A percentile compares a stretch with the other conserved stretches of the same genome.
These are phyloP conservation scores for Zaprionus obscuricornis DNA, from an alignment of 2,888 invertebrate species.

Conservation along the genomic window DNA sequence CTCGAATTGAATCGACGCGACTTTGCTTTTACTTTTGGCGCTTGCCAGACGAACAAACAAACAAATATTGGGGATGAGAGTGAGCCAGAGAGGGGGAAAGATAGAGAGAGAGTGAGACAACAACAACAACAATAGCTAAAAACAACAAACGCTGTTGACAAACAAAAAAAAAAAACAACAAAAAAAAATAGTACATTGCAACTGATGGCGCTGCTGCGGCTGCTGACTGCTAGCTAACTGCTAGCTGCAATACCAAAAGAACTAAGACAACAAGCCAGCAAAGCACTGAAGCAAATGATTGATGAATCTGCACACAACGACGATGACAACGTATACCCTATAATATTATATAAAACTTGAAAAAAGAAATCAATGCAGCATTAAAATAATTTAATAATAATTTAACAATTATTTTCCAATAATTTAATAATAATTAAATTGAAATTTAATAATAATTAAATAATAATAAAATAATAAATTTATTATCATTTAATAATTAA, in stretches of 20 bases:
- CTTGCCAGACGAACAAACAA: constrained; percentile 14
- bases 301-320: background rate
- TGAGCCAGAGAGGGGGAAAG: background rate
- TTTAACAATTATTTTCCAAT: too few species aligned
- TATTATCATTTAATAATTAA: background rate
- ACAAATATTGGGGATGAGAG: too few species aligned
- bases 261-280: constrained; percentile 2
- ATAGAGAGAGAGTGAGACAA: constrained; percentile 8
- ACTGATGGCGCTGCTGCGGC: constrained; percentile 27
- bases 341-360: background rate
- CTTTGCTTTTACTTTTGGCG: constrained; percentile 53
- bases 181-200: background rate
- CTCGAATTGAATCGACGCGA: constrained; percentile 59
- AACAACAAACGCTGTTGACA: background rate
- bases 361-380: too few species aligned
- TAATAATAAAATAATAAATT: too few species aligned
- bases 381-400: too few species aligned
- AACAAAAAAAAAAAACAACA: too few species aligned
- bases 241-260: constrained; percentile 14
- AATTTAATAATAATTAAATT: background rate
- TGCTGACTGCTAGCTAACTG: too few species aligned
- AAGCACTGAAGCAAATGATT: too few species aligned
- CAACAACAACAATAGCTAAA: constrained; percentile 9
- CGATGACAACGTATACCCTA: constrained; percentile 17
- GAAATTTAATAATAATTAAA: background rate